These are phyloP conservation scores for Trichopria drosophilae DNA, from an alignment of 2,888 invertebrate species.

Conservation along the genomic window DNA sequence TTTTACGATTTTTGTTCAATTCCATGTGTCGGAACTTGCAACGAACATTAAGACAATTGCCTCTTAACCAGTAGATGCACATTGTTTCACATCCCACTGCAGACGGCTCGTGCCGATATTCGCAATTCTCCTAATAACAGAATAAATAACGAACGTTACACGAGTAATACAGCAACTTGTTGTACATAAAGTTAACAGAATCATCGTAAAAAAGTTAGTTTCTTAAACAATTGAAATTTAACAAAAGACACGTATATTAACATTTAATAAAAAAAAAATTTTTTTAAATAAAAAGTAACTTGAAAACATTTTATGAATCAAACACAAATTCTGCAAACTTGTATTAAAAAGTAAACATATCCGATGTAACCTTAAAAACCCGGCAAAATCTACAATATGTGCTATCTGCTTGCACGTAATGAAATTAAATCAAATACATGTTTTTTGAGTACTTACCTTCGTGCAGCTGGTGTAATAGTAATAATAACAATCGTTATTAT, in stretches of 20 bases:
- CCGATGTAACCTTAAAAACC: too few relatives aligned
- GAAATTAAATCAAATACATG: too few relatives aligned
- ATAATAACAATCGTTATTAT: constrained; percentile 86
- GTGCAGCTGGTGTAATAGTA: constrained; percentile 85
- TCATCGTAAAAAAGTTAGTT: background rate
- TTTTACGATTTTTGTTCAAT: too few relatives aligned
- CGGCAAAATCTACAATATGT: too few relatives aligned
- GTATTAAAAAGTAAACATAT: too few relatives aligned
- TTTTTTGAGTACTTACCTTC: constrained; percentile 76
- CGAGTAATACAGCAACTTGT: too few relatives aligned
- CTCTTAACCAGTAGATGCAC: constrained; percentile 81
- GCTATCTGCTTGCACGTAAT: too few relatives aligned
- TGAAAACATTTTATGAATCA: too few relatives aligned
- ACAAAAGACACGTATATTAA: constrained; percentile 3
- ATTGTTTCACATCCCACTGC: constrained; percentile 81
- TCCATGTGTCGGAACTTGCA: constrained; percentile 87
- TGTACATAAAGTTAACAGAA: too few relatives aligned
- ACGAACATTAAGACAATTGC: constrained; percentile 77
- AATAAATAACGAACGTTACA: too few relatives aligned
- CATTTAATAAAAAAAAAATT: constrained; percentile 5
- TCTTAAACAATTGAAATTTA: background rate
- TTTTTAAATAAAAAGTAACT: constrained; percentile 13
- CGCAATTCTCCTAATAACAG: constrained; percentile 84
- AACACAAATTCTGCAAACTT: too few relatives aligned
- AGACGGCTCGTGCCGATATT: constrained; percentile 81